These are phyloP conservation scores for Willowsia nigromaculata DNA, from an alignment of 2,888 invertebrate genomes.

Conservation along the genomic window DNA sequence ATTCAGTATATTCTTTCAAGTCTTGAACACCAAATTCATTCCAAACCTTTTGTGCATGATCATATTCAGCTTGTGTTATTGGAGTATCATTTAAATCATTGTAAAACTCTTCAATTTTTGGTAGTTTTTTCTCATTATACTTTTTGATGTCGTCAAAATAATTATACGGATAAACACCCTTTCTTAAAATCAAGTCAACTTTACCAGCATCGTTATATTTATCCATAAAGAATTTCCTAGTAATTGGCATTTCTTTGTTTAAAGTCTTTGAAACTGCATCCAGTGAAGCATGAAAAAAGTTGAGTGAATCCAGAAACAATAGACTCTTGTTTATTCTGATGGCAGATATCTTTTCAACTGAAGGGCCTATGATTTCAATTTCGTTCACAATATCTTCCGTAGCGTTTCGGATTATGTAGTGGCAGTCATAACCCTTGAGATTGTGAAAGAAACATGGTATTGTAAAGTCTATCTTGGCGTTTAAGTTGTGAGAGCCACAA, in stretches of 20 bases:
- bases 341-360: neutral
- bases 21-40: neutral
- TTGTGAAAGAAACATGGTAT: neutral
- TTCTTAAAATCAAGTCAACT: neutral
- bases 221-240: neutral
- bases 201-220: neutral
- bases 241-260: neutral
- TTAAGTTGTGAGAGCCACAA: neutral
- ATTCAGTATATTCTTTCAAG: neutral
- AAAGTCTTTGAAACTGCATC: neutral
- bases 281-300: neutral
- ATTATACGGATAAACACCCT: neutral
- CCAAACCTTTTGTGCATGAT: slow-evolving; percentile 23
- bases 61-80: neutral
- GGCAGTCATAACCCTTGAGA: neutral
- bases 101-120: neutral
- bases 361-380: neutral
- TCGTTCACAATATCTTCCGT: neutral
- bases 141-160: neutral
- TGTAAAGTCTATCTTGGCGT: neutral
- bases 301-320: neutral
- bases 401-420: neutral
- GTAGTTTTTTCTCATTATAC: neutral
- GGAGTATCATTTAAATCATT: neutral
- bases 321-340: neutral